These are phyloP conservation scores for Ceratothoa steindachneri DNA, from an alignment of 2,888 invertebrate genomes.

Conservation along the genomic window DNA sequence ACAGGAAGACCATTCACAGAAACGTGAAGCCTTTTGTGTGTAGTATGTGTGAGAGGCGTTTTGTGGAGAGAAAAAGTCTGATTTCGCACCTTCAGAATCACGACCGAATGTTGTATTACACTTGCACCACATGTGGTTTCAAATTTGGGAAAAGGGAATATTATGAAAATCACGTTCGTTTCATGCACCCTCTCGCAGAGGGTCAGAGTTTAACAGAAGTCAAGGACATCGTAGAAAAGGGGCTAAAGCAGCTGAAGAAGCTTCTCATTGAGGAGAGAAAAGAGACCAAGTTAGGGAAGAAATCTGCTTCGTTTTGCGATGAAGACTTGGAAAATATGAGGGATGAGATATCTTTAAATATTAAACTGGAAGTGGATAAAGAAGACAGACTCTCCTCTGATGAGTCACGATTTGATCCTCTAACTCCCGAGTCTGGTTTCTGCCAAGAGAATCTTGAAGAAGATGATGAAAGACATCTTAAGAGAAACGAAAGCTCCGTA, in stretches of 20 bases:
- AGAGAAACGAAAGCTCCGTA: background rate
- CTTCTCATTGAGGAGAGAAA: slow-evolving; percentile 27
- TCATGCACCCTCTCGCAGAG: slow-evolving; percentile 49
- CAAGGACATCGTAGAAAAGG: slow-evolving; percentile 15
- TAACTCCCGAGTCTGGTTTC: background rate
- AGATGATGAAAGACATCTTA: background rate
- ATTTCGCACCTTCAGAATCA: slow-evolving; percentile 50
- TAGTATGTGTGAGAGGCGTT: slow-evolving; percentile 41
- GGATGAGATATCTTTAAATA: background rate
- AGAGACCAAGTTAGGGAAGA: background rate
- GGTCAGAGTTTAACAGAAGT: slow-evolving; percentile 18
- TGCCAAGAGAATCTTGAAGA: background rate
- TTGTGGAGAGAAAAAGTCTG: slow-evolving; percentile 48
- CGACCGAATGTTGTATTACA: slow-evolving; percentile 49
- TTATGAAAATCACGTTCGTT: slow-evolving; percentile 50
- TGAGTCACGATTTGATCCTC: background rate
- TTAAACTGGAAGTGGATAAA: background rate
- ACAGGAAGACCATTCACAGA: slow-evolving; percentile 50
- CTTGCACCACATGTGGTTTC: slow-evolving; percentile 50
- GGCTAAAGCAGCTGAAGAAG: slow-evolving; percentile 22
- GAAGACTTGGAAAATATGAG: background rate
- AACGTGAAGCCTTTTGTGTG: slow-evolving; percentile 50
- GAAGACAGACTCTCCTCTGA: background rate
- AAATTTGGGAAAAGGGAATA: slow-evolving; percentile 51
- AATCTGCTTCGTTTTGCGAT: background rate